Evolutionary conservation across 2,888 invertebrate genomes (phyloP).

Genomic region (Oligia latruncula): DNA sequence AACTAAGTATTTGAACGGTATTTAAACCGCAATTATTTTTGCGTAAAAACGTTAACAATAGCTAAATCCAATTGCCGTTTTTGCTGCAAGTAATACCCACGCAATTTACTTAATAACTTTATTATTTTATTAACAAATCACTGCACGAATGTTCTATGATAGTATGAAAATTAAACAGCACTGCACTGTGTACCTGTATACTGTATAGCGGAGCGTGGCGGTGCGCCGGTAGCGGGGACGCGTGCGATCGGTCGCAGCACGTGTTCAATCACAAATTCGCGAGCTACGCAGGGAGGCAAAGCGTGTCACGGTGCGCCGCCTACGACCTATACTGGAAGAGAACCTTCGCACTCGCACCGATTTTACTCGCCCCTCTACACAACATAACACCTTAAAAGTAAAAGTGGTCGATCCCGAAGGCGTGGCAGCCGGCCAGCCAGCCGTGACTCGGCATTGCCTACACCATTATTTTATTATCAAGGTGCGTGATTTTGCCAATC

Average conservation of each 20-base stretch:
- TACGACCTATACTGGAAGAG: conserved; percentile 74
- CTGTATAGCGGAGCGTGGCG: conserved; percentile 36
- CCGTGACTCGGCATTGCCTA: conserved; percentile 77
- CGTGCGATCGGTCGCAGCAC: conserved; percentile 63
- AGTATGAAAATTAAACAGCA: conserved; percentile 38
- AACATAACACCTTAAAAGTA: conserved; percentile 82
- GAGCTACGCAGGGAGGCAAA: conserved; percentile 71
- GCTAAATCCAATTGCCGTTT: conserved; percentile 17
- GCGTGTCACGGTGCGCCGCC: conserved; percentile 73
- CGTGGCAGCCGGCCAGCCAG: conserved; percentile 73
- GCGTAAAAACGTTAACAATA: conserved; percentile 6
- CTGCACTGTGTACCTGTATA: conserved; percentile 63
- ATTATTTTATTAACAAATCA: conserved; percentile 37
- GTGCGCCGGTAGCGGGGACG: conserved; percentile 47
- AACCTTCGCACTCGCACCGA: conserved; percentile 71
- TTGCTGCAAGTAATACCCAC: conserved; percentile 1
- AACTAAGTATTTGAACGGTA: background rate
- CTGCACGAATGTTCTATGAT: conserved; percentile 57
- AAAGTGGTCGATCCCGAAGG: conserved; percentile 87
- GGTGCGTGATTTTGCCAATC: conserved; percentile 74
- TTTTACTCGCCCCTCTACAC: conserved; percentile 80
- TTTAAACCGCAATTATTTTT: conserved; percentile 18
- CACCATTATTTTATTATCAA: conserved; percentile 74
- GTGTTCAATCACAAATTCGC: conserved; percentile 70
- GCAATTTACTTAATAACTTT: conserved; percentile 34